phyloP scores from a whole-genome alignment of 2,888 invertebrate species.

The Drosophila algonquin region DNA sequence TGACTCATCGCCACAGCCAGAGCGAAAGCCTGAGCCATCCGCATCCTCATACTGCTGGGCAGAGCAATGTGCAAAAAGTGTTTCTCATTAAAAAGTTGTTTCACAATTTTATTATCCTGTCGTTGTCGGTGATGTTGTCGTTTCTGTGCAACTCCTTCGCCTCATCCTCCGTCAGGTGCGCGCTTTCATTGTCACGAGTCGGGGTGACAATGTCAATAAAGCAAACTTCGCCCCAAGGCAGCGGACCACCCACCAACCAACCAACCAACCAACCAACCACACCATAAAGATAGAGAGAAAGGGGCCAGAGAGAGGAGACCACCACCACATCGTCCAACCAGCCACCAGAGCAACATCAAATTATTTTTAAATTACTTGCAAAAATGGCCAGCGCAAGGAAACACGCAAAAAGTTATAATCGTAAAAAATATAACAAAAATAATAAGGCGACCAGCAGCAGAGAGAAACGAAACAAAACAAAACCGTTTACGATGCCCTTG shows the following conservation, averaged over 20 bases:
- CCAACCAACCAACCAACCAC: not conserved
- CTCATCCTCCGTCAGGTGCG: conserved; percentile 50
- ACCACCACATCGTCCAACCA: conserved; percentile 9
- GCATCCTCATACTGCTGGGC: conserved; percentile 18
- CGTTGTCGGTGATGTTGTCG: conserved; percentile 31
- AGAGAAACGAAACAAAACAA: conserved; percentile 11
- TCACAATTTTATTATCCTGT: conserved; percentile 75
- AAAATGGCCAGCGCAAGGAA: conserved; percentile 54
- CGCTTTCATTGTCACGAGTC: conserved; percentile 58
- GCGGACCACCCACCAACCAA: no score
- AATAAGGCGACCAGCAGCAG: conserved; percentile 12
- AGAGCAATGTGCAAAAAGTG: conserved; percentile 71
- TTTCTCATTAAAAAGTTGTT: conserved; percentile 78
- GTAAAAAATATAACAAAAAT: conserved; percentile 26
- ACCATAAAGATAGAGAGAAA: not conserved
- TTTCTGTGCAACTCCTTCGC: not conserved
- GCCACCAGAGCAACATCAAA: conserved; percentile 52
- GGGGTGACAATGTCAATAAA: conserved; percentile 76
- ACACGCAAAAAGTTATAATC: conserved; percentile 56
- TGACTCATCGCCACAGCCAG: not conserved
- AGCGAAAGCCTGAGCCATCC: not conserved
- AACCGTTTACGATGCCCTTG: conserved; percentile 22
- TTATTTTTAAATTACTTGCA: conserved; percentile 75
- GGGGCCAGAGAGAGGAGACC: not conserved
- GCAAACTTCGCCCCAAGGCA: conserved; percentile 61